Conservation (phyloP, 2,888 invertebrate species). For the Microdon myrmicae region DNA sequence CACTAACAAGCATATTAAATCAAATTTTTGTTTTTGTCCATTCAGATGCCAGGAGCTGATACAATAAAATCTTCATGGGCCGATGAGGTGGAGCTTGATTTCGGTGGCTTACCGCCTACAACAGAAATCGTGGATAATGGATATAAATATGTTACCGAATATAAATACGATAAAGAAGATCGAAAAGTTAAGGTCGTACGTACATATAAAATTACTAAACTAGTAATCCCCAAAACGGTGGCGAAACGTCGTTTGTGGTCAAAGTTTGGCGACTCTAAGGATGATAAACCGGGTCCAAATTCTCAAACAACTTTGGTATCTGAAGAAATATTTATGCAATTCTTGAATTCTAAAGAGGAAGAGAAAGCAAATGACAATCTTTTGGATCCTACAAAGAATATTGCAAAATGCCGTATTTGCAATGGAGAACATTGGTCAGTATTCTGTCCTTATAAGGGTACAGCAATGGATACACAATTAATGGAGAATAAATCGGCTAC, state of each 20-base stretch:
- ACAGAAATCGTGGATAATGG: slow-evolving; percentile 87
- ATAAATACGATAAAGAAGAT: slow-evolving; percentile 88
- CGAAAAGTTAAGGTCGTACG: slow-evolving; percentile 89
- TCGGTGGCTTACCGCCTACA: slow-evolving; percentile 78
- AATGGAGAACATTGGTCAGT: slow-evolving; percentile 98
- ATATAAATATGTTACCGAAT: slow-evolving; percentile 91
- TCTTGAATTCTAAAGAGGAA: slow-evolving; percentile 87
- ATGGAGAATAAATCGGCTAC: slow-evolving; percentile 70
- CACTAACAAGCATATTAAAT: not conserved
- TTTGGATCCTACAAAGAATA: slow-evolving; percentile 82
- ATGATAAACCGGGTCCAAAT: slow-evolving; percentile 96
- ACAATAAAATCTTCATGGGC: slow-evolving; percentile 94
- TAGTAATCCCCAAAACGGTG: slow-evolving; percentile 89
- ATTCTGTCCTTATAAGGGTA: slow-evolving; percentile 97
- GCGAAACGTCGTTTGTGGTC: slow-evolving; percentile 93
- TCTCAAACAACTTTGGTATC: slow-evolving; percentile 96
- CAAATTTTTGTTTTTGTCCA: not conserved
- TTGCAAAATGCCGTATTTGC: slow-evolving; percentile 85
- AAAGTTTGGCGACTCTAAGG: slow-evolving; percentile 92
- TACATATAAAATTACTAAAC: slow-evolving; percentile 92
- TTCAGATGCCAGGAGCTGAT: slow-evolving; percentile 81
- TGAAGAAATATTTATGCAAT: slow-evolving; percentile 96
- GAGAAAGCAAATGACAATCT: slow-evolving; percentile 88
- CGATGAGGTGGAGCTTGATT: slow-evolving; percentile 93
- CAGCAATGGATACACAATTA: slow-evolving; percentile 77